Conservation (phyloP, 2,113 vertebrate species). For the Capricornis sumatraensis region DNA sequence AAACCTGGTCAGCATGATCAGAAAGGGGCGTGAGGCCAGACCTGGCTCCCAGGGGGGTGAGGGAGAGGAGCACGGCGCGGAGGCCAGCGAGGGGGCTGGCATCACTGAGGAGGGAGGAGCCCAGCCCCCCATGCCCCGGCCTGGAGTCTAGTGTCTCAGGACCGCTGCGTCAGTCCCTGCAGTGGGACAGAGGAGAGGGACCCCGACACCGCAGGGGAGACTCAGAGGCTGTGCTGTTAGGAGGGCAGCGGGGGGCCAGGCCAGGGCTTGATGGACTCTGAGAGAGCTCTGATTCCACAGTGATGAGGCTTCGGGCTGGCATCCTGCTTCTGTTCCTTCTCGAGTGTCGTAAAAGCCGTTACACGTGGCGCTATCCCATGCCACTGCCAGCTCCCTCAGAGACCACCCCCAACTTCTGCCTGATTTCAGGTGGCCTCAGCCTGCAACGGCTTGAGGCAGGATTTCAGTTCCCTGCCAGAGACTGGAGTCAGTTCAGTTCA, state of each 20-base stretch:
- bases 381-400: not conserved
- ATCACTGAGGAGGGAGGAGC: not conserved
- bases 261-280: not conserved
- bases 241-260: not conserved
- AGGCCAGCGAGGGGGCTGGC: not conserved
- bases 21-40: not conserved
- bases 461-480: not conserved
- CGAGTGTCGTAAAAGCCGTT: not conserved
- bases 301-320: not conserved
- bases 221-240: not conserved
- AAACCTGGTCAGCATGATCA: not conserved
- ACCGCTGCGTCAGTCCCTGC: not conserved
- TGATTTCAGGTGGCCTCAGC: not conserved
- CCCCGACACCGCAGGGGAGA: not conserved
- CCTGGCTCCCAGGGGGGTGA: not conserved
- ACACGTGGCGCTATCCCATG: accelerated
- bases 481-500: not conserved
- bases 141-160: not conserved
- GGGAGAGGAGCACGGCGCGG: not conserved
- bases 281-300: not conserved
- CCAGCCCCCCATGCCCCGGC: no score
- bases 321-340: not conserved
- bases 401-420: not conserved
- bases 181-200: not conserved
- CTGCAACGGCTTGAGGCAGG: not conserved